A percentile compares a stretch with the other conserved stretches of the same genome.
Evolutionary conservation across 2,797 vertebrate genomes (phyloP).

Genomic region (Hipposideros larvatus): DNA sequence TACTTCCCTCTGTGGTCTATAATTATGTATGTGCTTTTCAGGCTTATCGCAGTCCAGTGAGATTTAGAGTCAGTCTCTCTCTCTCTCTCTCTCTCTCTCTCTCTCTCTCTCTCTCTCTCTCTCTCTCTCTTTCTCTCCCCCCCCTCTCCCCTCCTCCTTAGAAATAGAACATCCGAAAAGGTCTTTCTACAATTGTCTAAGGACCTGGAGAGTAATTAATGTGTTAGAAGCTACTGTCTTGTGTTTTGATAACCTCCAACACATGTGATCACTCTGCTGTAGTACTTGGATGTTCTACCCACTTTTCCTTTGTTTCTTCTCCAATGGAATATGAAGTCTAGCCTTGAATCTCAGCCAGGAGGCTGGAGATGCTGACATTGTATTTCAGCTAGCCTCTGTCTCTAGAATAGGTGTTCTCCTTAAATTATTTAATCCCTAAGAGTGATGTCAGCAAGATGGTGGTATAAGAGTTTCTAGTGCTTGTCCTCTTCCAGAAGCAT

Average conservation of each 20-base stretch:
- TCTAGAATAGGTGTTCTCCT: not conserved
- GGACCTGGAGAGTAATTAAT: not conserved
- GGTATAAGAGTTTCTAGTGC: not conserved
- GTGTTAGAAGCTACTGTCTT: not conserved
- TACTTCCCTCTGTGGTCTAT: not conserved
- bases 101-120: not conserved
- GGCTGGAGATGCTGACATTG: not conserved
- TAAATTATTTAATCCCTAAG: not conserved
- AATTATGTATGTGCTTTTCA: constrained; percentile 4
- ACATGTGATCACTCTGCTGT: not conserved
- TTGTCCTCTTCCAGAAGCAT: not conserved
- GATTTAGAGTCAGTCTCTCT: not conserved
- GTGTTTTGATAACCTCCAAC: not conserved
- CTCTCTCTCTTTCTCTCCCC: too few relatives aligned
- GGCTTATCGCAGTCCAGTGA: not conserved
- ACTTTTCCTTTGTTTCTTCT: not conserved
- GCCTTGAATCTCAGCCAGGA: not conserved
- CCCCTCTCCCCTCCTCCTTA: not conserved
- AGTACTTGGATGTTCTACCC: not conserved
- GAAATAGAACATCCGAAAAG: not conserved
- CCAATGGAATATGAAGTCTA: not conserved
- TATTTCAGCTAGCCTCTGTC: not conserved
- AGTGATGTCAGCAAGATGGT: not conserved
- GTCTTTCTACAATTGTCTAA: not conserved
- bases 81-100: not conserved